Conservation (phyloP, 2,888 invertebrate genomes). For the Dendrolimus houi region DNA sequence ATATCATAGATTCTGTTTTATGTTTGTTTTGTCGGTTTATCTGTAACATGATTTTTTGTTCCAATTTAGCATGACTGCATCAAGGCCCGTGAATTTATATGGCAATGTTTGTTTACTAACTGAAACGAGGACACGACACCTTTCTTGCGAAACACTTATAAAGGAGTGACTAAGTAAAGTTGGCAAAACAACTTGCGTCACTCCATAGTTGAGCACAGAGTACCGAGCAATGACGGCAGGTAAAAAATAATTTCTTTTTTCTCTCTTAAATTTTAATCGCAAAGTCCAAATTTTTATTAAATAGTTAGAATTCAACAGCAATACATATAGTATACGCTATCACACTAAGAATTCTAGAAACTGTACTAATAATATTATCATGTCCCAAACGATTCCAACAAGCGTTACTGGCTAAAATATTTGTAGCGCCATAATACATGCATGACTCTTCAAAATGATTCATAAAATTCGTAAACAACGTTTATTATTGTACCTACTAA, state of each 20-base stretch:
- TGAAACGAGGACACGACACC: conserved; percentile 53
- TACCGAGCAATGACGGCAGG: not conserved
- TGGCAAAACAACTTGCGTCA: conserved; percentile 66
- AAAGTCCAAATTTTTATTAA: too few relatives aligned
- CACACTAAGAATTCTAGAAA: not conserved
- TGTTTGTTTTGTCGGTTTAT: not conserved
- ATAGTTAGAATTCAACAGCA: too few relatives aligned
- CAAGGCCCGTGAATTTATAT: not conserved
- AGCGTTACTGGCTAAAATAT: not conserved
- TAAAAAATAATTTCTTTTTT: too few relatives aligned
- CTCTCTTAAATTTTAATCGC: too few relatives aligned
- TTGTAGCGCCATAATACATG: conserved; percentile 3
- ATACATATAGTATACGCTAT: too few relatives aligned
- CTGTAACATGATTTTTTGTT: not conserved
- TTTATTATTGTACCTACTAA: not conserved
- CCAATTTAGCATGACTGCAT: conserved; percentile 10
- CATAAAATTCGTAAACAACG: not conserved
- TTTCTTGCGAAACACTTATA: conserved; percentile 55
- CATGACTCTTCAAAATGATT: conserved; percentile 1
- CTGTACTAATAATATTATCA: not conserved
- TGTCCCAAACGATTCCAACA: not conserved
- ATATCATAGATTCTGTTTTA: too few relatives aligned
- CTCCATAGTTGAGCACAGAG: conserved; percentile 18
- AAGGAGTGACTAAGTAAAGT: conserved; percentile 53
- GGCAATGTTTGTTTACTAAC: conserved; percentile 47